Evolutionary conservation across 2,888 invertebrate species (phyloP).

Genomic region (Portevinia maculata): DNA sequence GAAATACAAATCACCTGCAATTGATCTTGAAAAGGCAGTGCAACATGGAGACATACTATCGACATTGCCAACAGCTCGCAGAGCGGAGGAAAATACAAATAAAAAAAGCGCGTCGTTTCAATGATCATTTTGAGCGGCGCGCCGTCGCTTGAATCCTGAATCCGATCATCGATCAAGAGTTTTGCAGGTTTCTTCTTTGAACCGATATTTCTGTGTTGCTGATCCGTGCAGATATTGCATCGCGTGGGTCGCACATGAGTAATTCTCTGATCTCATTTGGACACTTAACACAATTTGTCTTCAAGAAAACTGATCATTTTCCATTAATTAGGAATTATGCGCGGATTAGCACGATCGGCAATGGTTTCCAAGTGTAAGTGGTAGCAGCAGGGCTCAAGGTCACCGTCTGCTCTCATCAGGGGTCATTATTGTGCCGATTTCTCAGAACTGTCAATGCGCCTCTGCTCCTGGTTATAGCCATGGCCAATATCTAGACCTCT

Average conservation of each 20-base stretch:
- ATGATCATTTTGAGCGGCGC: constrained; percentile 6
- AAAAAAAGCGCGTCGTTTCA: constrained; percentile 23
- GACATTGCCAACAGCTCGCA: constrained; percentile 78
- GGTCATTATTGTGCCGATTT: constrained; percentile 42
- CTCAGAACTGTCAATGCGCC: constrained; percentile 29
- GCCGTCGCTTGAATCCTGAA: constrained; percentile 35
- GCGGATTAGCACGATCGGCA: constrained; percentile 54
- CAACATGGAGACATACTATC: constrained; percentile 77
- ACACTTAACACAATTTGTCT: constrained; percentile 74
- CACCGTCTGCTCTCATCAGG: constrained; percentile 39
- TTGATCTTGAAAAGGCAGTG: constrained; percentile 79
- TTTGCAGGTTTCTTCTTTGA: constrained; percentile 38
- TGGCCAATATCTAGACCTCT: constrained; percentile 13
- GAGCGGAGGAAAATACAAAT: constrained; percentile 11
- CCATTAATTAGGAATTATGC: constrained; percentile 71
- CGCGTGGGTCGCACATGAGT: constrained; percentile 62
- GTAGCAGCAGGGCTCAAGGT: constrained; percentile 54
- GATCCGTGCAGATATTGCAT: constrained; percentile 39
- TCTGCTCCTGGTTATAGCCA: constrained; percentile 30
- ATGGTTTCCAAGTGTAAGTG: constrained; percentile 32
- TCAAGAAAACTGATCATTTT: constrained; percentile 65
- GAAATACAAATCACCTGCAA: constrained; percentile 83
- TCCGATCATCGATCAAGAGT: constrained; percentile 70
- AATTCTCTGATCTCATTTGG: constrained; percentile 69
- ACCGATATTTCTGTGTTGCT: not conserved